These are phyloP conservation scores for Laupala kohalensis DNA, from an alignment of 1,140 invertebrate genomes.

Conservation along the genomic window DNA sequence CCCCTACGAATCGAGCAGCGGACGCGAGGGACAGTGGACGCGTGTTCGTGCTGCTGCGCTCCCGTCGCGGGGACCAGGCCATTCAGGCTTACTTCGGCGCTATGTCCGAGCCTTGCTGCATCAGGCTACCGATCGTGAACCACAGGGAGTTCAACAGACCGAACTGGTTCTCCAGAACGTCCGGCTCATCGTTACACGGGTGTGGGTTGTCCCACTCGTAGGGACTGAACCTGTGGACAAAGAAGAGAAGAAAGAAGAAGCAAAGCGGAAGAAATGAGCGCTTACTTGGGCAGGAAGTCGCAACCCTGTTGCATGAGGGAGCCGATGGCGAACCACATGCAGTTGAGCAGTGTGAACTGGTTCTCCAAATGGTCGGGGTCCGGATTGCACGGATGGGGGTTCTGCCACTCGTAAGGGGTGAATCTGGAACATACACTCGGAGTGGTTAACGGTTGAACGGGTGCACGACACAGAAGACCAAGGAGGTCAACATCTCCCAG, in stretches of 20 bases:
- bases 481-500: too few species aligned
- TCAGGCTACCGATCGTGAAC: constrained; percentile 79
- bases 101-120: constrained; percentile 86
- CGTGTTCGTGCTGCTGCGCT: too few species aligned
- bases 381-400: constrained; percentile 67
- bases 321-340: constrained; percentile 91
- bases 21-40: too few species aligned
- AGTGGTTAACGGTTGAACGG: too few species aligned
- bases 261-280: background rate
- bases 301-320: constrained; percentile 87
- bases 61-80: background rate
- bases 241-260: background rate
- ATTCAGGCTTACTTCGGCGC: constrained; percentile 50
- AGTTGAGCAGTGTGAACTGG: constrained; percentile 83
- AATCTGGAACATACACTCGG: constrained; percentile 58
- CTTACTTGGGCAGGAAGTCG: constrained; percentile 83
- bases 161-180: constrained; percentile 76
- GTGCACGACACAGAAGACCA: too few species aligned
- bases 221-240: constrained; percentile 58
- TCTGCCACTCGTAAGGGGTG: constrained; percentile 87
- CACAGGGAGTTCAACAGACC: constrained; percentile 74
- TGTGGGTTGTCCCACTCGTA: constrained; percentile 82
- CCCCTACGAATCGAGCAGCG: background rate
- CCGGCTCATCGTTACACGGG: constrained; percentile 63
- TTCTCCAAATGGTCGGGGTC: constrained; percentile 70